Percentiles rank a stretch among this genome's conserved stretches.
phyloP scores from a whole-genome alignment of 2,888 invertebrate species.

The Synergus japonicus region DNA sequence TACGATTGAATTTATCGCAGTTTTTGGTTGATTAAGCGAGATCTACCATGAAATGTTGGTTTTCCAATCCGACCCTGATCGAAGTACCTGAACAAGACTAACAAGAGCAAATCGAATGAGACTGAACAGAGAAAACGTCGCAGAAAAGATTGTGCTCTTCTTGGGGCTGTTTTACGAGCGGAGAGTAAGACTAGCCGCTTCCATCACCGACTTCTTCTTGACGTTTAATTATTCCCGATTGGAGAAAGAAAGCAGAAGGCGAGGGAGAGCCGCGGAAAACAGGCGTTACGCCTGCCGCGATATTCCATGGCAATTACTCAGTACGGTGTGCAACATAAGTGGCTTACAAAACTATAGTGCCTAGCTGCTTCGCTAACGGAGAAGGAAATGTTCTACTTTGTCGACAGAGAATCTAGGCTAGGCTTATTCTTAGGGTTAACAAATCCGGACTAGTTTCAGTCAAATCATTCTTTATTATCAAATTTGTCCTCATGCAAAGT shows the following conservation, averaged over 20 bases:
- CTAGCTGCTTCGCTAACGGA: constrained; percentile 51
- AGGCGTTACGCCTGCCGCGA: constrained; percentile 39
- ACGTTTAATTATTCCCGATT: constrained; percentile 45
- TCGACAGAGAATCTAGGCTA: neutral
- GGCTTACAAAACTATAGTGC: constrained; percentile 44
- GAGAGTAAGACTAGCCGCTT: neutral
- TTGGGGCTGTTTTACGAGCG: constrained; percentile 6
- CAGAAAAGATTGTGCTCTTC: constrained; percentile 14
- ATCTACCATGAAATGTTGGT: neutral
- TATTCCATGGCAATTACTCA: constrained; percentile 52
- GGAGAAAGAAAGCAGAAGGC: constrained; percentile 31
- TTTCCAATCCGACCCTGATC: neutral
- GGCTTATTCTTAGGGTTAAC: neutral
- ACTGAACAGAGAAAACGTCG: constrained; percentile 21
- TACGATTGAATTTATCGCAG: neutral
- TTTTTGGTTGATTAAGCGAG: neutral
- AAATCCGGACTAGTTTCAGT: neutral
- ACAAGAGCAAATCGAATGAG: neutral
- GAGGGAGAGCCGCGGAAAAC: constrained; percentile 39
- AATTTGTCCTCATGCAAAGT: neutral
- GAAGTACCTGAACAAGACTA: neutral
- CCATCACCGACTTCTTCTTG: constrained; percentile 35
- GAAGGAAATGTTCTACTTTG: constrained; percentile 17
- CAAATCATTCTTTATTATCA: neutral
- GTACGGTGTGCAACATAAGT: constrained; percentile 55